These are phyloP conservation scores for Balanococcus diminutus DNA, from an alignment of 2,888 invertebrate species.

Conservation along the genomic window DNA sequence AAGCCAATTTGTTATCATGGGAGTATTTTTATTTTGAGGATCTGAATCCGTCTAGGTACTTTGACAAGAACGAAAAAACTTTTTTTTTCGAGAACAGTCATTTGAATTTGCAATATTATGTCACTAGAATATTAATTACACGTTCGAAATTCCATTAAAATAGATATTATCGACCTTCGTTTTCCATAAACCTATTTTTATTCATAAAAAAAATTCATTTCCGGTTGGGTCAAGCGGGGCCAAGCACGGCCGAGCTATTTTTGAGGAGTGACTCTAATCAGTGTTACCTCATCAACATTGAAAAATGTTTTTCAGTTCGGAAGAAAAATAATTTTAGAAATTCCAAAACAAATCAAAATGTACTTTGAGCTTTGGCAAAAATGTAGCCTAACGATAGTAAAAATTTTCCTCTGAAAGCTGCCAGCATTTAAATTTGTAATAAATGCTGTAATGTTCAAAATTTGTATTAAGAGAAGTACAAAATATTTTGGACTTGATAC, in stretches of 20 bases:
- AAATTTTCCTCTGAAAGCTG: too few relatives aligned
- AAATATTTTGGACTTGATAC: too few relatives aligned
- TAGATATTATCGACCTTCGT: neutral
- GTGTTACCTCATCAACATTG: neutral
- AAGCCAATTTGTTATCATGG: constrained; percentile 29
- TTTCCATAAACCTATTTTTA: neutral
- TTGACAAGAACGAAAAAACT: neutral
- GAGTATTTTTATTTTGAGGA: neutral
- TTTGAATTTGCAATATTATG: neutral
- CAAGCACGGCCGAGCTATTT: neutral
- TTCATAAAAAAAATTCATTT: neutral
- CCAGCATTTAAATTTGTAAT: too few relatives aligned
- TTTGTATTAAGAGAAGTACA: too few relatives aligned
- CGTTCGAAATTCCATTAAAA: neutral
- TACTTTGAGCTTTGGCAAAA: too few relatives aligned
- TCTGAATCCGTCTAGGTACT: neutral
- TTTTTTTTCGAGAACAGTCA: neutral
- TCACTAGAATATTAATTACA: neutral
- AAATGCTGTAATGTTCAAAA: neutral
- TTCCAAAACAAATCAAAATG: too few relatives aligned
- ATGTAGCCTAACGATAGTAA: too few relatives aligned
- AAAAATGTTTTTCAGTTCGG: neutral
- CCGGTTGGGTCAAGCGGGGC: neutral
- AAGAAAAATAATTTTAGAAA: neutral
- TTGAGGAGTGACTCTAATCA: neutral